Percentiles rank a stretch among this genome's conserved stretches.
phyloP scores from a whole-genome alignment of 1,140 invertebrate genomes.

The Philopotamus ludificatus region DNA sequence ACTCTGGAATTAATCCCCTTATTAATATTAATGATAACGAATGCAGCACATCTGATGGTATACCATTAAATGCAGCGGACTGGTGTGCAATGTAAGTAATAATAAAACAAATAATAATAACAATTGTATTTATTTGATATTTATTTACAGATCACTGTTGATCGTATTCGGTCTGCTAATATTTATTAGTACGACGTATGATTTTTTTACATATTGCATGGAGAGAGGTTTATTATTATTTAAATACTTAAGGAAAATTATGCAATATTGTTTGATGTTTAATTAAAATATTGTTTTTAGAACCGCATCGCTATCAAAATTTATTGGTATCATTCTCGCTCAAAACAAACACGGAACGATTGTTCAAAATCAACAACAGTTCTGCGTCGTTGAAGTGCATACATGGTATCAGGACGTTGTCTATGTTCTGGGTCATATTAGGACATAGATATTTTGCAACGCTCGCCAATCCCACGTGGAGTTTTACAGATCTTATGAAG shows the following conservation, averaged over 20 bases:
- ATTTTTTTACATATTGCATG: no score
- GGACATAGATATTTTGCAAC: conserved; percentile 55
- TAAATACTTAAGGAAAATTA: no score
- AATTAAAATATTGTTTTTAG: no score
- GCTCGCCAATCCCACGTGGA: conserved; percentile 43
- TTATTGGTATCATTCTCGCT: conserved; percentile 45
- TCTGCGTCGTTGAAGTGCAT: conserved; percentile 50
- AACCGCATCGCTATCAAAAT: not conserved
- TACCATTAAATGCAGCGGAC: not conserved
- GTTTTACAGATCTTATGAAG: conserved; percentile 43
- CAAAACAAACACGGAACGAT: conserved; percentile 45
- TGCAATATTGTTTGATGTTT: no score
- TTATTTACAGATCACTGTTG: not conserved
- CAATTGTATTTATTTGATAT: conserved; percentile 6
- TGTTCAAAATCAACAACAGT: conserved; percentile 43
- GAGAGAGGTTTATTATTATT: no score
- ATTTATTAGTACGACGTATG: not conserved
- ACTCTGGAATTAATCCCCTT: not conserved
- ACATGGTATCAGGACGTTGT: conserved; percentile 59
- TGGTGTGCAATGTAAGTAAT: not conserved
- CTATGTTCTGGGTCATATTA: conserved; percentile 67
- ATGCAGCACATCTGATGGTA: not conserved
- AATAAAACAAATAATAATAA: not conserved
- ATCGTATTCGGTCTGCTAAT: not conserved
- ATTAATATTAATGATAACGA: not conserved